Base-by-base conservation (phyloP, 1,140 invertebrate species). In the Ceratitis capitata region DNA sequence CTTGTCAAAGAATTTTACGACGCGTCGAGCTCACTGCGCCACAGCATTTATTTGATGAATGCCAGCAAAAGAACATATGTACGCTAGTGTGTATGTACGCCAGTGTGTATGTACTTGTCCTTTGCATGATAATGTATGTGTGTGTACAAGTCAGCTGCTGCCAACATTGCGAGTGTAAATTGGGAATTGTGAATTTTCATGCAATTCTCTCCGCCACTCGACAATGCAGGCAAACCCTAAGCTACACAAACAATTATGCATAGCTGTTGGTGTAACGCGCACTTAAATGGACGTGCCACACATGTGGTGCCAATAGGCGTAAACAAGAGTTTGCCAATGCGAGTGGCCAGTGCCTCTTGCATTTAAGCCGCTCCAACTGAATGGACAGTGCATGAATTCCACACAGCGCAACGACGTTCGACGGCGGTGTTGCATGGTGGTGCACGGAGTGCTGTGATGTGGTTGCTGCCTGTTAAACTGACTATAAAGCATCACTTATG, bases 1-100 rank as follows among this genome's bases (percentile, higher is more conserved):
- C 49, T 83, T 83, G 82, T 83, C 82, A 83, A 83, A 83, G 82
- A 83, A 35, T 58, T 53, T 53, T 53, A 53, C 82, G 45, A 53
- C 47, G 42, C 53, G 82, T 32, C 49, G 82, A 78, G 69, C n/a
- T 35, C 35, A n/a, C 19, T 9, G 39, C 39, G 26, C n/a, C 9
- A n/a, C 69, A 78, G 69, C 35, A 78, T 78, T 78, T 39, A 78
- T 78, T 78, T 78, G 69, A 78, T 78, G 69, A 78, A 19, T 26
- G 4, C 32, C 3, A 42, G 4, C 26, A 10, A 2, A 47, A 23
- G 0, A 23, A 45, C 69, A 10, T 45, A 12, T n/a, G 45, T 19
- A 32, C 32, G 9, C 29, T 16, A 12, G 3, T 35, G 10, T 10
- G 6, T 35, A 16, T 32, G 23, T 61, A 12, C 23, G 39, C 45